A percentile compares a stretch with the other conserved stretches of the same genome.
Evolutionary conservation across 2,888 invertebrate genomes (phyloP).

Genomic region (Trachelus tabidus): DNA sequence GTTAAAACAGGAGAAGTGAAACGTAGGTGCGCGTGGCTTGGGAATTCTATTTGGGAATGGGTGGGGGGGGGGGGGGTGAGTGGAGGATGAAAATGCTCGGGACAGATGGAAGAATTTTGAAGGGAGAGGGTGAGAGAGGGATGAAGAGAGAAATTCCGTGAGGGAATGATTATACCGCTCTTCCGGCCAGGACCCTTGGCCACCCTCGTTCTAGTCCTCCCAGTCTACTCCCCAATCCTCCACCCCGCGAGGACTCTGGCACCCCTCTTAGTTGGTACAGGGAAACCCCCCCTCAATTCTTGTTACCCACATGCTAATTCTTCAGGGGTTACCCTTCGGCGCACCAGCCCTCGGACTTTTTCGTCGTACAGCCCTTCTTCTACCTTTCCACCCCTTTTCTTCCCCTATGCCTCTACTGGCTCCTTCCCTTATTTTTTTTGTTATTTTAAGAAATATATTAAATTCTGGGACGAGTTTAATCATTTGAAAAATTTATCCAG

Average conservation of each 20-base stretch:
- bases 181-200: conserved; percentile 31
- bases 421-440: neutral
- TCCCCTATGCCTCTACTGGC: no score
- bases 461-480: no score
- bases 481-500: no score
- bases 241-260: neutral
- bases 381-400: no score
- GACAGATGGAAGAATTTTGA: conserved; percentile 7
- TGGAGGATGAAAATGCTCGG: conserved; percentile 7
- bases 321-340: conserved; percentile 25
- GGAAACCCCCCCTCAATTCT: conserved; percentile 23
- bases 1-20: neutral
- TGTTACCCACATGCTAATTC: conserved; percentile 47
- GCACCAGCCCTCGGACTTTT: neutral
- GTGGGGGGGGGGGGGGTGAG: conserved; percentile 5
- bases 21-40: conserved; percentile 7
- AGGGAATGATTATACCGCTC: conserved; percentile 41
- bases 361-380: neutral
- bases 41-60: conserved; percentile 36
- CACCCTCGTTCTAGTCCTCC: conserved; percentile 5
- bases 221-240: neutral
- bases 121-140: neutral
- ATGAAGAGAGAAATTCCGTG: conserved; percentile 3
- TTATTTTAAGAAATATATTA: no score
- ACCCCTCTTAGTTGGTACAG: neutral